phyloP scores from a whole-genome alignment of 2,113 vertebrate species.

The Chrysochloris asiatica region DNA sequence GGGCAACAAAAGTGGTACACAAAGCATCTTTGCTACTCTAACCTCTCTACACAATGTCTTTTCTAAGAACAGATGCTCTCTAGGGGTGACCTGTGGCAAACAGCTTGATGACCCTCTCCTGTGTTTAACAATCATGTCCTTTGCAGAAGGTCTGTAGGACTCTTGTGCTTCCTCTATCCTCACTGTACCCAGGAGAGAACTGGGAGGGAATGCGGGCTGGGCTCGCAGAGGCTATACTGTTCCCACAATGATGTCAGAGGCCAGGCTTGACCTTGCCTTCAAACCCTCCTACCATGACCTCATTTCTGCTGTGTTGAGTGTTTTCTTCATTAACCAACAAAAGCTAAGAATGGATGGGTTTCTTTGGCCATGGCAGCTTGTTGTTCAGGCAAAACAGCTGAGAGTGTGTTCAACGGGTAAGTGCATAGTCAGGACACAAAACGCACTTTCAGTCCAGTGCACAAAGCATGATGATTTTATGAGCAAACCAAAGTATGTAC shows the following conservation, averaged over 20 bases:
- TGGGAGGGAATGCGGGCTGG: neutral
- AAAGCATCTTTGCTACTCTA: neutral
- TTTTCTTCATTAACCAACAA: rapidly evolving
- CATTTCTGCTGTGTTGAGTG: neutral
- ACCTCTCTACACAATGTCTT: neutral
- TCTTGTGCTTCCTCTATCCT: neutral
- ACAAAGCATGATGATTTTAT: rapidly evolving
- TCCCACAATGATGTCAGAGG: neutral
- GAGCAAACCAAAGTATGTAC: rapidly evolving
- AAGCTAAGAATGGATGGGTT: neutral
- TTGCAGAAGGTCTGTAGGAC: neutral
- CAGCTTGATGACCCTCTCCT: neutral
- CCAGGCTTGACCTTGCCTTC: too few species aligned
- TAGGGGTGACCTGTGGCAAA: too few species aligned
- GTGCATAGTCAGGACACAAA: rapidly evolving
- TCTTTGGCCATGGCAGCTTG: neutral
- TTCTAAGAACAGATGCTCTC: neutral
- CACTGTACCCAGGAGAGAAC: neutral
- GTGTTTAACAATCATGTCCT: neutral
- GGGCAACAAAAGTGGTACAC: neutral
- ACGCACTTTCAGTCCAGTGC: rapidly evolving
- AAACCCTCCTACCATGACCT: rapidly evolving
- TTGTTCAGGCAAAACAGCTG: rapidly evolving
- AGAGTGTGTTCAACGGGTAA: neutral
- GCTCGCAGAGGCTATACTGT: neutral